Base-by-base conservation (phyloP, 2,888 invertebrate genomes). In the Protula sp. region DNA sequence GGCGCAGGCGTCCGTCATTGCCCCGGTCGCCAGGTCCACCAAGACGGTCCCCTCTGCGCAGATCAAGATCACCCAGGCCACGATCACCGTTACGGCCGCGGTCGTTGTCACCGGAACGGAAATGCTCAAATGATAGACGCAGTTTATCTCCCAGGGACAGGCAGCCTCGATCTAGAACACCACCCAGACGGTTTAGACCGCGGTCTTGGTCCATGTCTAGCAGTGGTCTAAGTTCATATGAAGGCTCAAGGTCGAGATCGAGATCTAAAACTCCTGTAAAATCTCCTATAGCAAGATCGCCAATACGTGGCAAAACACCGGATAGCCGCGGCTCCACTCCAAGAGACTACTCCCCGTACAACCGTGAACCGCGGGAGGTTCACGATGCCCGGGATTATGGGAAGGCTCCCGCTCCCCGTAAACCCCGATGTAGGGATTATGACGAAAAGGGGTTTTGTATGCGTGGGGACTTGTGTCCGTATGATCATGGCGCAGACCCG, bases 401-500 rank as follows among this genome's bases (percentile, higher is more conserved):
- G 2, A n/a, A 48, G 3, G 58, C 50, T 22, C 48, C 63, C 58
- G 45, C 67, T 57, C 54, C 68, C 57, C 60, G 65, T 19, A 56
- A 68, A 30, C 69, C 72, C 24, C 52, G 72, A 24, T 93, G 93
- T 78, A 84, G 92, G 57, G 94, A 94, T 82, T 94, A 91, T 74
- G 94, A 94, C 76, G 90, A 90, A 79, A 92, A 92, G 74, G 94
- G 94, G 1, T 93, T 90, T 79, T 99, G 99, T 81, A 92, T 97
- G 87, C 87, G 92, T 2, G 98, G 98, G 0, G 98, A 98, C 80
- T 87, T 93, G 63, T 99, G 99, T 79, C 92, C 91, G 3, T 99
- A 88, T 85, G 97, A 98, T 83, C 98, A 99, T 83, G 98, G 98
- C 3, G 86, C 88, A 0, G 97, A 98, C 82, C 97, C 98, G 0